Evolutionary conservation across 2,797 vertebrate species (phyloP).

Genomic region (Vireo griseus): DNA sequence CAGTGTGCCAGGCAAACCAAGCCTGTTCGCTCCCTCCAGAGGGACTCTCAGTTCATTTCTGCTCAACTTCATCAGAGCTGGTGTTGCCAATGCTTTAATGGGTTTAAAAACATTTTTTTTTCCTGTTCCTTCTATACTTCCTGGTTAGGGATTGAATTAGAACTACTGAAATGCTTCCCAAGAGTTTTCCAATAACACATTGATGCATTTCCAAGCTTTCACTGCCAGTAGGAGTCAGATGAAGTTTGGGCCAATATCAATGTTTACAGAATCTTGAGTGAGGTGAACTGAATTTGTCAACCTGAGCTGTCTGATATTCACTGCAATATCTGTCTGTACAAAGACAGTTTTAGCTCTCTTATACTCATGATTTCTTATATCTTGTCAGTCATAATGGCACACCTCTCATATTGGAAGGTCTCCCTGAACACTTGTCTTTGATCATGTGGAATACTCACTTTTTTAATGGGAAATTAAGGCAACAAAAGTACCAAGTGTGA

Average conservation of each 20-base stretch:
- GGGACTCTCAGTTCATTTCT: neutral
- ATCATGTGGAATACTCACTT: neutral
- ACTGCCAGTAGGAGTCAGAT: neutral
- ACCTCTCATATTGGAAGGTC: neutral
- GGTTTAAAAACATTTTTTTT: neutral
- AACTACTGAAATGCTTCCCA: neutral
- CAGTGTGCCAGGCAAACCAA: neutral
- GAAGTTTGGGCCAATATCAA: constrained; percentile 6
- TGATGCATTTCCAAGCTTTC: neutral
- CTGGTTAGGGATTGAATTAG: neutral
- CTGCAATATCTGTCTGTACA: neutral
- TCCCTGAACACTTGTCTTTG: neutral
- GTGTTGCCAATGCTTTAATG: neutral
- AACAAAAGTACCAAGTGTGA: neutral
- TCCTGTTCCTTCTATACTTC: neutral
- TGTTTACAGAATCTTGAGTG: constrained; percentile 30
- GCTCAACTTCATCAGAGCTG: neutral
- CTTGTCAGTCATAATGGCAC: neutral
- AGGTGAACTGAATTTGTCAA: constrained; percentile 45
- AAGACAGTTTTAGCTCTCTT: constrained; percentile 5
- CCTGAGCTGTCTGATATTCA: neutral
- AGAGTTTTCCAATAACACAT: neutral
- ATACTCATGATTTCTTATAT: neutral
- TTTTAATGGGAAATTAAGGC: neutral
- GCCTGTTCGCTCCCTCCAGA: neutral